phyloP scores from a whole-genome alignment of 2,797 vertebrate species.

The Chaenodraco wilsoni region DNA sequence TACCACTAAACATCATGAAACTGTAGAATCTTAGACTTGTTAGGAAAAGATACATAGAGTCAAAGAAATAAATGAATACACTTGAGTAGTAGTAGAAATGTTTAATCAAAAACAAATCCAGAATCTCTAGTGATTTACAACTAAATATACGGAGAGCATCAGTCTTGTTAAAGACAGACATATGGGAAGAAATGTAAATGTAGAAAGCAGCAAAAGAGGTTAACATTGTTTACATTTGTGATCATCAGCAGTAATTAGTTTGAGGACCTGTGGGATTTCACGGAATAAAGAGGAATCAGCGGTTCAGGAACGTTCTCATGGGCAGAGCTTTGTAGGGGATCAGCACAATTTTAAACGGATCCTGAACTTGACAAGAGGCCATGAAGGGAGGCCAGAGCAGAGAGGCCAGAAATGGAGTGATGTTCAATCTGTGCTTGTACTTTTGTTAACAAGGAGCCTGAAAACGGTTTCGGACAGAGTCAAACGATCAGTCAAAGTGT shows the following conservation, averaged over 20 bases:
- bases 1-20: not conserved
- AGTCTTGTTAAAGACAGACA: not conserved
- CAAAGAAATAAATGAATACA: not conserved
- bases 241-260: conserved; percentile 20
- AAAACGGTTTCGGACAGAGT: conserved; percentile 15
- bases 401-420: not conserved
- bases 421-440: conserved; percentile 24
- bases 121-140: not conserved
- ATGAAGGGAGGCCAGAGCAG: conserved; percentile 9
- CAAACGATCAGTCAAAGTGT: conserved; percentile 9
- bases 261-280: conserved; percentile 37
- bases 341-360: conserved; percentile 49
- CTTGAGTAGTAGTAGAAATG: not conserved
- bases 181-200: not conserved
- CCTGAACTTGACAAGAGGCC: conserved; percentile 17
- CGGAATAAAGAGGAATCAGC: conserved; percentile 45
- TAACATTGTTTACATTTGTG: conserved; percentile 2
- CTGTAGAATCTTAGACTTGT: not conserved
- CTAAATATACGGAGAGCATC: not conserved
- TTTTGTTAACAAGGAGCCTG: conserved; percentile 27
- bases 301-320: conserved; percentile 36
- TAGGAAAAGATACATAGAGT: not conserved
- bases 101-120: not conserved
- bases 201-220: not conserved
- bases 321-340: conserved; percentile 34